These are phyloP conservation scores for Aptenodytes forsteri DNA, from an alignment of 2,113 vertebrate species.

Conservation along the genomic window DNA sequence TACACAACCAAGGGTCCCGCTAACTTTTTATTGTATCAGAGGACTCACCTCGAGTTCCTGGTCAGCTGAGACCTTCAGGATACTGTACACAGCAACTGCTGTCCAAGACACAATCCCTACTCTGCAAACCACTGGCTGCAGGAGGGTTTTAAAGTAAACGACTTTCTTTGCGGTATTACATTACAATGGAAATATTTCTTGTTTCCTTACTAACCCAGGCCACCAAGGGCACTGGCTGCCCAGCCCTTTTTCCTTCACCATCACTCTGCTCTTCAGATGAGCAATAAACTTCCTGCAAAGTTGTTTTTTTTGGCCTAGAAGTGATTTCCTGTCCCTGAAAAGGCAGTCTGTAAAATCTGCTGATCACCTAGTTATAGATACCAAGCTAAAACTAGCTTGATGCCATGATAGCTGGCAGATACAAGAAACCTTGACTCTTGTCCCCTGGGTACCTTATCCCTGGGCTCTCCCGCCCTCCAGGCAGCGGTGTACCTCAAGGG, in stretches of 20 bases:
- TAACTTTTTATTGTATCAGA: not conserved
- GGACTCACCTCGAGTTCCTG: not conserved
- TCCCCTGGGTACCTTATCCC: not conserved
- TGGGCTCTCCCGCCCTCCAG: not conserved
- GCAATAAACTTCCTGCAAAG: conserved; percentile 3
- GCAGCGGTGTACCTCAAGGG: accelerated
- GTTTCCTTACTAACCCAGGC: not conserved
- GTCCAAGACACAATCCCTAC: not conserved
- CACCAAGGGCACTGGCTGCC: not conserved
- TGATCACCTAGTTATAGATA: not conserved
- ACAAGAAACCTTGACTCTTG: not conserved
- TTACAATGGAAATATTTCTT: not conserved
- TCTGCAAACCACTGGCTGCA: not conserved
- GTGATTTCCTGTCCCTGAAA: not conserved
- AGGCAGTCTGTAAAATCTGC: not conserved
- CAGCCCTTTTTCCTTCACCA: not conserved
- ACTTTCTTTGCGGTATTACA: not conserved
- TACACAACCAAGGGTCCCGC: not conserved
- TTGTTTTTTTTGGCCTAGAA: not conserved
- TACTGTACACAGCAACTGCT: not conserved
- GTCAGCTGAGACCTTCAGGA: not conserved
- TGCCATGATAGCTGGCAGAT: not conserved
- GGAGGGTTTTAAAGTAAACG: not conserved
- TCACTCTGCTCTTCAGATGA: not conserved
- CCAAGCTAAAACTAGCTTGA: not conserved